Evolutionary conservation across 2,888 invertebrate genomes (phyloP), one percentile per base, ranked within the genome.

Genomic region (Nephrotoma appendiculata): DNA sequence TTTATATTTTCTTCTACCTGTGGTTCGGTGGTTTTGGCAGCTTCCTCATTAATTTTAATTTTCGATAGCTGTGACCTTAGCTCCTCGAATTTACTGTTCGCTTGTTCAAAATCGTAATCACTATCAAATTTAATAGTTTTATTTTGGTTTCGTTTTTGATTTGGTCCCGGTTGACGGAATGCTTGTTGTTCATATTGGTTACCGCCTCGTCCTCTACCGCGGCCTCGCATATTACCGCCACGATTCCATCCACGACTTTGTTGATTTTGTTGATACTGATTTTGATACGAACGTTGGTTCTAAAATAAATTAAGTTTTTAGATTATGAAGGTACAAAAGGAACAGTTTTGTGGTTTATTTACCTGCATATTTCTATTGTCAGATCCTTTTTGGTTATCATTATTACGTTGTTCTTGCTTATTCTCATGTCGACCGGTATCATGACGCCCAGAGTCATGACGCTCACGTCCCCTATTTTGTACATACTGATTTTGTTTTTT

Each of bases 21-120:
- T 12, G 41, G 93, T 90, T 94, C 94, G 87, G 91, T 90, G 89
- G 93, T 93, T 71, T 71, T 71, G 9, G 71, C 31, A 43, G 89
- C 90, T 48, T 92, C 92, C 85, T 94, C 94, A 87, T 94, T 93
- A 89, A 96, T 94, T 92, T 97, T 97, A 86, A 95, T 93, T 92
- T 98, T 98, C 87, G 96, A 95, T 88, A 99, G 93, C 91, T 98
- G 96, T 89, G 93, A 95, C 89, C 95, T 95, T 87, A 99, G 93
- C 91, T 98, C 98, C 90, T 98, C 97, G 92, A 99, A 99, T 92
- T 99, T 96, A 71, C 97, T 98, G 92, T 99, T 99, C 87, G 99
- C 98, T 91, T 98, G 97, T 92, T 99, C 99, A 91, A 99, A 99
- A 92, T 99, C 99, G 90, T 98, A 99, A 90, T 99, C 99, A 89